A percentile compares a stretch with the other conserved stretches of the same genome.
Conservation (phyloP, 2,113 vertebrate genomes). For the Gymnorhina tibicen region DNA sequence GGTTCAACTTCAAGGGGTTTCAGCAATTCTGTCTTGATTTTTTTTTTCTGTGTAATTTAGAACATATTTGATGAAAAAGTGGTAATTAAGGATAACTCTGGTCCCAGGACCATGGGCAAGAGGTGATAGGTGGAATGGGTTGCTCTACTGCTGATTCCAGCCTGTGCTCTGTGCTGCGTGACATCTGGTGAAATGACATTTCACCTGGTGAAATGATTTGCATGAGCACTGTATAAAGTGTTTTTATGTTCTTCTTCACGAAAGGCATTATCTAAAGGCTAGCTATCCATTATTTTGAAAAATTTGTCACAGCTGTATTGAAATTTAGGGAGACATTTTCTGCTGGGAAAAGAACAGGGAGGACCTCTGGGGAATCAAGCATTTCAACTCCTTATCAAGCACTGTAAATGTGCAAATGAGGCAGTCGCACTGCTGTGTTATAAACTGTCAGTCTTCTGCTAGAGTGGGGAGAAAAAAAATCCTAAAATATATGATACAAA, state of each 20-base stretch:
- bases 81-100: rapidly evolving
- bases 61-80: background rate
- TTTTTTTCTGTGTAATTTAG: background rate
- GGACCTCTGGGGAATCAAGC: background rate
- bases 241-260: background rate
- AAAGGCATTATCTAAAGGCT: background rate
- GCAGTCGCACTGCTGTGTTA: background rate
- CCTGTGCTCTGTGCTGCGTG: background rate
- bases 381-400: background rate
- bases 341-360: background rate
- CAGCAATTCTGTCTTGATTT: background rate
- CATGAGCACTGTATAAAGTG: background rate
- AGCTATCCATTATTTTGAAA: background rate
- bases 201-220: background rate
- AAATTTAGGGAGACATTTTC: background rate
- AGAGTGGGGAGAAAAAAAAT: background rate
- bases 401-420: background rate
- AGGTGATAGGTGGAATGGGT: background rate
- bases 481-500: background rate
- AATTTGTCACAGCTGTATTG: background rate
- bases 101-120: background rate
- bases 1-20: background rate
- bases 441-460: background rate
- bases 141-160: background rate
- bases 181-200: background rate